Conservation (phyloP, 2,113 vertebrate genomes). For the Antigone vipio region DNA sequence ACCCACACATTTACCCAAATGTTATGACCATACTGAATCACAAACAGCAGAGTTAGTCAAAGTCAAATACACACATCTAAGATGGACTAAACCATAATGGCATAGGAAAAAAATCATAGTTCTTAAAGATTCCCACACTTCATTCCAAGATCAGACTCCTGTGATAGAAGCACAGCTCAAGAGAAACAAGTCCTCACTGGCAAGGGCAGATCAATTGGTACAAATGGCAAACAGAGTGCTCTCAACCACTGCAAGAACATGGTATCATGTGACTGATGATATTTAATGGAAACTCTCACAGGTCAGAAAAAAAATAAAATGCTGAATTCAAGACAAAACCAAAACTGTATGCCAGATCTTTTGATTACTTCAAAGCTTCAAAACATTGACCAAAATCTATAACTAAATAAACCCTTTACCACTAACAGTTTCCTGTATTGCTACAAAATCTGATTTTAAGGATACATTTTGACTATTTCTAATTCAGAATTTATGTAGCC, state of each 20-base stretch:
- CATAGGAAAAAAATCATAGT: not conserved
- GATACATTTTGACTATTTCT: not conserved
- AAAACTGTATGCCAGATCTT: not conserved
- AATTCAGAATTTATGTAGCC: not conserved
- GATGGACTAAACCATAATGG: not conserved
- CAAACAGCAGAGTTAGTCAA: not conserved
- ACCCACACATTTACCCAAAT: not conserved
- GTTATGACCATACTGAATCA: not conserved
- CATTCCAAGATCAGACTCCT: not conserved
- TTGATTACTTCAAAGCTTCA: not conserved
- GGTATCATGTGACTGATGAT: not conserved
- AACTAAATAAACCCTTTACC: not conserved
- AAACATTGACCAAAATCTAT: not conserved
- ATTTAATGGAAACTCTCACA: not conserved
- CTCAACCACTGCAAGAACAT: not conserved
- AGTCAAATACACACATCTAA: not conserved
- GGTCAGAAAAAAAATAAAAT: not conserved
- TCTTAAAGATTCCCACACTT: not conserved
- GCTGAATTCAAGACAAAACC: not conserved
- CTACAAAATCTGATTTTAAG: not conserved
- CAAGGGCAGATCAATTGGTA: not conserved
- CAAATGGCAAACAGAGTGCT: not conserved
- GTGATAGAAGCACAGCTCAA: not conserved
- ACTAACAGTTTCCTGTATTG: not conserved
- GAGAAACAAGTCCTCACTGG: not conserved